These are phyloP conservation scores for Mycetomoellerius zeteki DNA, from an alignment of 1,140 invertebrate species.

Conservation along the genomic window DNA sequence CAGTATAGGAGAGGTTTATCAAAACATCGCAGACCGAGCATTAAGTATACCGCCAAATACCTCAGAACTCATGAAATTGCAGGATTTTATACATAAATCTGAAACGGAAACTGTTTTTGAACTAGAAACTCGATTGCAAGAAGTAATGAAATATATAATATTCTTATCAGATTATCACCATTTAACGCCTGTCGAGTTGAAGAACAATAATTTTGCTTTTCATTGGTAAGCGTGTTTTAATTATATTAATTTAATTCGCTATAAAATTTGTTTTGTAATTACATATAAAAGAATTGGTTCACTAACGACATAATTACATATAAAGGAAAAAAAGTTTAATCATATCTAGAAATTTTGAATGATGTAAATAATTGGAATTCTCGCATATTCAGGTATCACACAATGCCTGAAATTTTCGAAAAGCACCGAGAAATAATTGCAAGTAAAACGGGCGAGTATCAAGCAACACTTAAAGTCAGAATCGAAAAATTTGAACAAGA, in stretches of 20 bases:
- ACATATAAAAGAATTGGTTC: neutral
- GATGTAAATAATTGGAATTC: neutral
- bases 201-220: slow-evolving; percentile 94
- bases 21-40: slow-evolving; percentile 92
- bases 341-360: neutral
- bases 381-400: slow-evolving; percentile 87
- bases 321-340: neutral
- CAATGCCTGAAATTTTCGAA: slow-evolving; percentile 93
- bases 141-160: slow-evolving; percentile 90
- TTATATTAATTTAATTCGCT: slow-evolving; percentile 12
- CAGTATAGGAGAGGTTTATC: slow-evolving; percentile 95
- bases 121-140: slow-evolving; percentile 92
- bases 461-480: slow-evolving; percentile 91
- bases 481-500: slow-evolving; percentile 93
- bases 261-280: neutral
- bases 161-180: slow-evolving; percentile 94
- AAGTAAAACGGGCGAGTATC: slow-evolving; percentile 95
- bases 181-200: slow-evolving; percentile 94
- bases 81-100: slow-evolving; percentile 92
- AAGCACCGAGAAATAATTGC: slow-evolving; percentile 93
- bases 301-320: neutral
- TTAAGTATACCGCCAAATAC: slow-evolving; percentile 94
- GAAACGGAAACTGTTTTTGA: slow-evolving; percentile 91
- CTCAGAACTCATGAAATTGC: slow-evolving; percentile 94
- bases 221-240: slow-evolving; percentile 89